These are phyloP conservation scores for Tachycineta bicolor DNA, from an alignment of 2,113 vertebrate genomes.

Conservation along the genomic window DNA sequence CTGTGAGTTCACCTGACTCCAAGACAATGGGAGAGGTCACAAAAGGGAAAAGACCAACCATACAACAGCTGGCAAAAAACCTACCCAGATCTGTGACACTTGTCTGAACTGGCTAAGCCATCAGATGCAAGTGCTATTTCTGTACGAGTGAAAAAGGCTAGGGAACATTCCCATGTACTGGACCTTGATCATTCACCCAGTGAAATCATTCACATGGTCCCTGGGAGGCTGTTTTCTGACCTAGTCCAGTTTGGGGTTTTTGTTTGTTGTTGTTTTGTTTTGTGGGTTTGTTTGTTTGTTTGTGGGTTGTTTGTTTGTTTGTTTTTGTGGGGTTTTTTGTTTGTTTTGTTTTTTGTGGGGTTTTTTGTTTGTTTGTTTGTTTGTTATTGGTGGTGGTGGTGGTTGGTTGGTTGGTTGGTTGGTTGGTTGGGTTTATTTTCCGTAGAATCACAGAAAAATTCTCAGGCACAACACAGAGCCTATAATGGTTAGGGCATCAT, in stretches of 20 bases:
- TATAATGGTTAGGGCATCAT: background rate
- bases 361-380: too few relatives aligned
- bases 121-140: background rate
- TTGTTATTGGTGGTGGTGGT: too few relatives aligned
- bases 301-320: too few relatives aligned
- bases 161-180: background rate
- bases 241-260: background rate
- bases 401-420: too few relatives aligned
- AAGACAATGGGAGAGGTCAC: background rate
- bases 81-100: background rate
- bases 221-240: background rate
- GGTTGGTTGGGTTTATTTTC: background rate
- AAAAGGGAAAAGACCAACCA: background rate
- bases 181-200: background rate
- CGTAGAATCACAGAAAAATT: background rate
- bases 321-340: too few relatives aligned
- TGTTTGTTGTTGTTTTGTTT: too few relatives aligned
- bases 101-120: background rate
- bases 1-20: background rate
- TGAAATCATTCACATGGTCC: background rate
- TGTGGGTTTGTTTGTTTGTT: too few relatives aligned
- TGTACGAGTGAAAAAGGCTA: background rate
- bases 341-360: too few relatives aligned
- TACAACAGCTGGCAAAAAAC: background rate
- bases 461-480: background rate